Evolutionary conservation across 1,140 invertebrate species (phyloP), one percentile per base, ranked within the genome.

Genomic region (Tribolium madens): DNA sequence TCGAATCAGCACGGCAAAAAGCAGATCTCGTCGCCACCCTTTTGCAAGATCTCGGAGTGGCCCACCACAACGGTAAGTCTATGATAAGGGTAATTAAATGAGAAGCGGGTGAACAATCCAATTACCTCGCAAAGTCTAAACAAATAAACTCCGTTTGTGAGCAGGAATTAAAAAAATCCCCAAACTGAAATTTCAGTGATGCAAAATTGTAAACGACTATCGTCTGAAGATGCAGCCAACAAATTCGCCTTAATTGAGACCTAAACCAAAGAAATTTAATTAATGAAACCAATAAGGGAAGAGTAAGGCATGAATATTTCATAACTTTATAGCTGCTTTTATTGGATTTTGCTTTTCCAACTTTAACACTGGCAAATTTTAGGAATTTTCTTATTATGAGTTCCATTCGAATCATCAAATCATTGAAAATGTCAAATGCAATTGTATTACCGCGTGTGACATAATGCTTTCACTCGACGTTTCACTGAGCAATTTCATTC

Each of bases 21-120:
- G 90, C 91, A 1, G 92, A 94, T 82, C 88, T 95, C 77, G 91
- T 92, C 0, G 92, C 93, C 13, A 90, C 89, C 73, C 87, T 94
- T 78, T 85, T 95, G 1, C 91, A 92, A 78, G 92, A 93, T 82
- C 87, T 93, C 9, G 91, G 91, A 18, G 86, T 91, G 15, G 88
- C 89, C 52, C 89, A 89, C 73, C 88, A 91, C 84, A 89, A 90
- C 85, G 87, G 90, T 89, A 85, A 88, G 86, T 87, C 10, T 1
- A 0, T 60, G 46, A 31, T 15, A 42, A 13, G 42, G 42, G 69
- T 71, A 71, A 42, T 42, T 71, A 71, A 68, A 68, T 17, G 12
- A 31, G 21, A 33, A 12, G 14, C 17, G 26, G 3, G 18, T 3
- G 18, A 64, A 14, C 36, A 33, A 64, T 33, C 31, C 17, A 31